Evolutionary conservation across 2,113 vertebrate species (phyloP), one percentile per base, ranked within the genome.

Genomic region (Taurulus bubalis): DNA sequence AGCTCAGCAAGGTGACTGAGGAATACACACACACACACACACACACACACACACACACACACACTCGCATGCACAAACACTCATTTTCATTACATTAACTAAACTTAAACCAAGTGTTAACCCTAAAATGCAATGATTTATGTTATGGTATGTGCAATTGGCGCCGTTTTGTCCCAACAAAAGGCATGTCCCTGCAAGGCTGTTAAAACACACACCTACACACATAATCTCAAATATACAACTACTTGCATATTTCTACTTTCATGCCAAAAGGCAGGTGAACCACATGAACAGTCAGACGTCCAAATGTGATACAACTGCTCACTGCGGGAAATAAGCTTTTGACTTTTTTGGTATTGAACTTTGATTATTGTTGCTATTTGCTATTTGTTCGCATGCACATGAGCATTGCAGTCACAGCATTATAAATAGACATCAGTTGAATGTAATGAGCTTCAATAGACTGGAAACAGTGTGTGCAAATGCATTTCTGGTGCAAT

Each of bases 1-100:
- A 98, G 3, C 96, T 98, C 3, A 82, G 66, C 80, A 97, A 26
- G 92, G 69, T 87, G 59, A 68, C 71, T 6, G 24, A 64, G 8
- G 15, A 22, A 45, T 18, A 63, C 55, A 4, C 1, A 32, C 71
- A 42, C 72, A 64, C 22, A 79, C 45, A 26, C 30, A 24, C 26
- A n/a, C 63, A 67, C 24, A 10, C 42, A 55, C n/a, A 47, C 36
- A 68, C 18, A 20, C 45, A 42, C 40, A 42, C 40, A 42, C 40
- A 42, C 40, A 42, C 40, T 12, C 12, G 12, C 38, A 40, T 10
- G 12, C 11, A 40, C 38, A 40, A 9, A 40, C 38, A 40, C 38
- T 32, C 36, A 38, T 8, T 38, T 8, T 38, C 7, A 38, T 18
- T 18, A 47, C 15, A 47, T 47, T 47, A n/a, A n/a, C 49, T 22